Evolutionary conservation across 2,113 vertebrate genomes (phyloP).

Genomic region (Rhinichthys klamathensis): DNA sequence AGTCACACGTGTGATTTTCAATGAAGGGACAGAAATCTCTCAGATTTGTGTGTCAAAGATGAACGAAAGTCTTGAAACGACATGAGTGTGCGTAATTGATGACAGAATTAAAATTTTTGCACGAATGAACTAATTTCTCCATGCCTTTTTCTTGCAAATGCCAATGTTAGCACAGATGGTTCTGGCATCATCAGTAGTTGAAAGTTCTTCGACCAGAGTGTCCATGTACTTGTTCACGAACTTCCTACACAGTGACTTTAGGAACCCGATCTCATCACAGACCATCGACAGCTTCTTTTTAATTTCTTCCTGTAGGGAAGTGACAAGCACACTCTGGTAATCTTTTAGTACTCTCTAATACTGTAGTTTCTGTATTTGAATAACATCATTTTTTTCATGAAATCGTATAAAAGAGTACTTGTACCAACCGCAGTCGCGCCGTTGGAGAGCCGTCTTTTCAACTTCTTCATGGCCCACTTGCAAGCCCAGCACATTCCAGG

Average conservation of each 20-base stretch:
- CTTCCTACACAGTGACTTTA: conserved; percentile 52
- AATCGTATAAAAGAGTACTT: neutral
- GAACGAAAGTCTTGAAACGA: too few relatives aligned
- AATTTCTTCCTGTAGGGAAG: conserved; percentile 39
- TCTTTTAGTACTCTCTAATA: neutral
- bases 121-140: too few relatives aligned
- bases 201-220: conserved; percentile 63
- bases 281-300: neutral
- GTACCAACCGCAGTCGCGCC: conserved; percentile 43
- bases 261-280: conserved; percentile 61
- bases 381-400: neutral
- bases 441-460: conserved; percentile 32
- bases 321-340: neutral
- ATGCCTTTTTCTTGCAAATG: conserved; percentile 57
- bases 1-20: too few relatives aligned
- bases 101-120: too few relatives aligned
- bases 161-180: conserved; percentile 63
- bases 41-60: too few relatives aligned
- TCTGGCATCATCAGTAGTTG: conserved; percentile 60
- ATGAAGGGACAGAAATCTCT: too few relatives aligned
- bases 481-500: conserved; percentile 65
- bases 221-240: conserved; percentile 27
- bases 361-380: too few relatives aligned
- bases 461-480: conserved; percentile 62
- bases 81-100: too few relatives aligned